Percentiles rank a stretch among this genome's conserved stretches.
phyloP scores from a whole-genome alignment of 2,888 invertebrate genomes.

The Drosophila nigricruria region DNA sequence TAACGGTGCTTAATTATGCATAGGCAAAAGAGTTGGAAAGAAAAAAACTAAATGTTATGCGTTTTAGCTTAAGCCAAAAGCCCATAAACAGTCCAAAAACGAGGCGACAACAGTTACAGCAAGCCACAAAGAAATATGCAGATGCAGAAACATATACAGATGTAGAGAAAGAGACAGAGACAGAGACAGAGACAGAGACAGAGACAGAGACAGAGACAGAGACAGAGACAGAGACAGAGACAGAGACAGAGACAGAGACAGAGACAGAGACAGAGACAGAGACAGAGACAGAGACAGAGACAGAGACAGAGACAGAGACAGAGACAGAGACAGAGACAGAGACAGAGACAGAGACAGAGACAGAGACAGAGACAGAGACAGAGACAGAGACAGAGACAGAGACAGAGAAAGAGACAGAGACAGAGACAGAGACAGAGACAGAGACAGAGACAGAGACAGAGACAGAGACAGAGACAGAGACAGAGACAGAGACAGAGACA shows the following conservation, averaged over 20 bases:
- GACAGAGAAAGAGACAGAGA: too few species aligned
- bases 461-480: not conserved
- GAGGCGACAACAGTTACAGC: slow-evolving; percentile 41
- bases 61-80: slow-evolving; percentile 25
- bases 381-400: not conserved
- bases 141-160: not conserved
- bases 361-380: not conserved
- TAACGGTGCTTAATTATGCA: slow-evolving; percentile 79
- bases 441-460: not conserved
- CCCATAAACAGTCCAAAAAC: slow-evolving; percentile 31
- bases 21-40: slow-evolving; percentile 43
- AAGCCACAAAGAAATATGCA: not conserved
- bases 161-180: slow-evolving; percentile 17
- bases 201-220: not conserved
- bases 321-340: not conserved
- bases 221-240: not conserved
- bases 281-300: not conserved
- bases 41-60: slow-evolving; percentile 51
- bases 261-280: not conserved
- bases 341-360: not conserved
- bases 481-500: not conserved
- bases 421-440: not conserved
- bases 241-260: not conserved
- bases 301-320: not conserved
- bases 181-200: not conserved